Evolutionary conservation across 2,797 vertebrate genomes (phyloP), one percentile per base, ranked within the genome.

Genomic region (Pseudochaenichthys georgianus): DNA sequence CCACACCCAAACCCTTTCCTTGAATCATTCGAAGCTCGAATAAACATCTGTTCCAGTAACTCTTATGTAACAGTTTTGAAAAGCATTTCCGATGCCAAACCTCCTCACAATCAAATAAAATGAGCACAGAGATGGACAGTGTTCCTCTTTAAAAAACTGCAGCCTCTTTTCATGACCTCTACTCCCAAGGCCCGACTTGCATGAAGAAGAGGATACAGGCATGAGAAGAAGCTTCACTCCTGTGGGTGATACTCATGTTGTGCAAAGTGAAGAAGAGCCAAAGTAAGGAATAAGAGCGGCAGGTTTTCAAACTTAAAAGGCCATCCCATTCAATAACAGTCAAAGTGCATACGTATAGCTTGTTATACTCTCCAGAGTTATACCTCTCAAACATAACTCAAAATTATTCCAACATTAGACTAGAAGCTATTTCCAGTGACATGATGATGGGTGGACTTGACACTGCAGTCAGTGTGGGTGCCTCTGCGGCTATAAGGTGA

Each of bases 1-100:
- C 83, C 85, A 91, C 90, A 82, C 88, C 89, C 87, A 90, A 90
- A 82, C 47, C 71, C 69, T 75, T 88, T 70, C 73, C 87, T 88
- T 84, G 86, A 89, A 85, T 91, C 87, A 78, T 73, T 87, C 65
- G 10, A 67, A 82, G 84, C 82, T 80, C 87, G 78, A 91, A 91
- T 91, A 90, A 87, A 90, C 92, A 92, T 92, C 90, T 94, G 91
- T 92, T 92, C 88, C 91, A 88, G 88, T 91, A 85, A 92, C 84
- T 83, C 81, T 94, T 94, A 93, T 78, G 85, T 89, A 93, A 94
- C 81, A 58, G 19, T 55, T 82, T 80, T 85, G 83, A 75, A 86
- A 85, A 90, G 85, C 82, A 75, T 81, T 82, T 88, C 73, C 74
- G 75, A 84, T 73, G 71, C 85, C 83, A 75, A 84, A 74, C 70